Conservation (phyloP, 2,797 vertebrate genomes). For the Diplodus puntazzo region DNA sequence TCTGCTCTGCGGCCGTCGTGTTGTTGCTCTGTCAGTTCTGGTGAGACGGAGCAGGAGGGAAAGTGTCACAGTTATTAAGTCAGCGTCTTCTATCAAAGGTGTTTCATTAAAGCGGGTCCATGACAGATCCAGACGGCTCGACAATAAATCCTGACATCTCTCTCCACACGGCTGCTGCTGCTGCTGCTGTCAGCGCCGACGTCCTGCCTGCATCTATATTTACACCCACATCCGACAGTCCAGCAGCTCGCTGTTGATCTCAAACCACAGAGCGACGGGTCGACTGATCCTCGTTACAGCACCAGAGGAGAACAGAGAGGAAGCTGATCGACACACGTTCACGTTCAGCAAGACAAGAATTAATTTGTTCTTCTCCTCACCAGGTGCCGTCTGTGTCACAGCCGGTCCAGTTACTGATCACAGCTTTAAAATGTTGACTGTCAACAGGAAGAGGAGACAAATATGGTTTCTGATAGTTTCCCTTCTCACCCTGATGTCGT, state of each 20-base stretch:
- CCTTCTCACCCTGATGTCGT: too few species aligned
- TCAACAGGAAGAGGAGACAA: too few species aligned
- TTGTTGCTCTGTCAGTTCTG: too few species aligned
- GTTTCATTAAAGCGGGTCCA: neutral
- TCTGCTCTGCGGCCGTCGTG: too few species aligned
- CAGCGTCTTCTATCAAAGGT: neutral
- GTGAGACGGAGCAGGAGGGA: too few species aligned
- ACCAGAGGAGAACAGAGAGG: neutral
- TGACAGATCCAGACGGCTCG: constrained; percentile 10
- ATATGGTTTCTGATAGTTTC: too few species aligned
- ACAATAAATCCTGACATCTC: constrained; percentile 6
- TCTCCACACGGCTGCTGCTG: neutral
- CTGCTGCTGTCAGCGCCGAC: constrained; percentile 8
- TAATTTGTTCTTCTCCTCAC: too few species aligned
- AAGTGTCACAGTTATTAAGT: neutral
- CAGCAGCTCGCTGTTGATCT: neutral
- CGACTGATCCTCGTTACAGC: neutral
- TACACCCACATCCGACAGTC: neutral
- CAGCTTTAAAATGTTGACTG: too few species aligned
- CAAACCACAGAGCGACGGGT: neutral
- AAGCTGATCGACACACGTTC: neutral
- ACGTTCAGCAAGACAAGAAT: neutral
- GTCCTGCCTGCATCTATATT: constrained; percentile 6
- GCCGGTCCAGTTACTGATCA: too few species aligned
- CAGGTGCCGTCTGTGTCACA: too few species aligned